Percentiles rank a stretch among this genome's conserved stretches.
phyloP scores from a whole-genome alignment of 2,113 vertebrate genomes.

The pig (Sus scrofa) region DNA sequence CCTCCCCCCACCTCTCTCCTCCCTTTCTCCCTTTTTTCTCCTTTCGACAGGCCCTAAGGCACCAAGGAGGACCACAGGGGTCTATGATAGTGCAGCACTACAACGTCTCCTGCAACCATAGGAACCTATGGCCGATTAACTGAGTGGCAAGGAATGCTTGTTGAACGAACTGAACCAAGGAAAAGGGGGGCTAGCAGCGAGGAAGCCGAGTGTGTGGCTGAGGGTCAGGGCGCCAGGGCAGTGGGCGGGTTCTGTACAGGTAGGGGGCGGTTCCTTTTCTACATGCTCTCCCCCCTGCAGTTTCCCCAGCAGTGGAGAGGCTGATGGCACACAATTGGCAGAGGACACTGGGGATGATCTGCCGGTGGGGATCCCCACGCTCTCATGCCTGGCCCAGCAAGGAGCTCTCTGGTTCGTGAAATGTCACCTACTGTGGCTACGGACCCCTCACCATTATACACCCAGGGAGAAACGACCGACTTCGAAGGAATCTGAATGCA shows the following conservation, averaged over 20 bases:
- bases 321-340: neutral
- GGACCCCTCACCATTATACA: neutral
- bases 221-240: neutral
- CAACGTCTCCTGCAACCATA: constrained; percentile 7
- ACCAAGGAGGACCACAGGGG: neutral
- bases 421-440: neutral
- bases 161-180: constrained; percentile 20
- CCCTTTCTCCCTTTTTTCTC: neutral
- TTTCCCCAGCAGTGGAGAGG: neutral
- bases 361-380: neutral
- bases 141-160: neutral
- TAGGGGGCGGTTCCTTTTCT: neutral
- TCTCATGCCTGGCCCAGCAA: neutral
- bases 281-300: neutral
- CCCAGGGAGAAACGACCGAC: neutral
- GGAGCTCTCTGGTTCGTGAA: constrained; percentile 33
- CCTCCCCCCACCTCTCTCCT: neutral
- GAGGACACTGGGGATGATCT: neutral
- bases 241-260: constrained; percentile 31
- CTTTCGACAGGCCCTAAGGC: neutral
- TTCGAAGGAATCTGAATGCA: constrained; percentile 14
- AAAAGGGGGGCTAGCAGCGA: neutral
- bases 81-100: neutral
- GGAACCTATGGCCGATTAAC: constrained; percentile 46
- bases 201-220: neutral